These are phyloP conservation scores for Clunio marinus DNA, from an alignment of 2,888 invertebrate species.

Conservation along the genomic window DNA sequence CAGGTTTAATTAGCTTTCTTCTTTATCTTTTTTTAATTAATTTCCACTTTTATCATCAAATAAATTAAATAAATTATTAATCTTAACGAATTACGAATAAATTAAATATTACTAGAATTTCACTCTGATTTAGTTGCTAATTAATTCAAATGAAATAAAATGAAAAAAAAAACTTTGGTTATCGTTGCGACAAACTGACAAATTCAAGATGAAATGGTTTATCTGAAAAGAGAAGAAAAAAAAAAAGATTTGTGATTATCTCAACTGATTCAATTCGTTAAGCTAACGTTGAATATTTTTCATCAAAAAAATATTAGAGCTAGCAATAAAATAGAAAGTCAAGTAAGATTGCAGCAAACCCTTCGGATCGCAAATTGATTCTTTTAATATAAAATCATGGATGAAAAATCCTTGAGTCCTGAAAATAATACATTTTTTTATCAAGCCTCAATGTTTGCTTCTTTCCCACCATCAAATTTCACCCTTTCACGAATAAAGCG, in stretches of 20 bases:
- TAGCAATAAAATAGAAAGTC: too few species aligned
- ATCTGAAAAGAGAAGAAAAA: conserved; percentile 27
- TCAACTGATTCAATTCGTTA: too few species aligned
- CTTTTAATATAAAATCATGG: too few species aligned
- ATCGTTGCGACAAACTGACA: conserved; percentile 15
- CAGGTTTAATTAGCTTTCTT: too few species aligned
- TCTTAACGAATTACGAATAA: background rate
- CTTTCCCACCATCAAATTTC: too few species aligned
- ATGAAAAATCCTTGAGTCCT: too few species aligned
- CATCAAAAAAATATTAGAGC: too few species aligned
- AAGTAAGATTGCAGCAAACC: too few species aligned
- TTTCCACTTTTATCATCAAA: background rate
- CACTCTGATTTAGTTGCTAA: background rate
- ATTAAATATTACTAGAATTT: conserved; percentile 32
- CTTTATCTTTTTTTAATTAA: background rate
- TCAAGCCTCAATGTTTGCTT: too few species aligned
- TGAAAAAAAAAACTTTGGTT: conserved; percentile 26
- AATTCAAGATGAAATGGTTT: background rate
- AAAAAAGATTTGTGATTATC: background rate
- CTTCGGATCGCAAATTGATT: too few species aligned
- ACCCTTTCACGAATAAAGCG: conserved; percentile 8
- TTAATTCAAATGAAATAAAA: background rate
- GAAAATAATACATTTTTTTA: too few species aligned
- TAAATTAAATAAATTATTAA: conserved; percentile 35
- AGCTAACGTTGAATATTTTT: too few species aligned